Conservation (phyloP, 2,888 invertebrate species). For the Gnatocerus cornutus region DNA sequence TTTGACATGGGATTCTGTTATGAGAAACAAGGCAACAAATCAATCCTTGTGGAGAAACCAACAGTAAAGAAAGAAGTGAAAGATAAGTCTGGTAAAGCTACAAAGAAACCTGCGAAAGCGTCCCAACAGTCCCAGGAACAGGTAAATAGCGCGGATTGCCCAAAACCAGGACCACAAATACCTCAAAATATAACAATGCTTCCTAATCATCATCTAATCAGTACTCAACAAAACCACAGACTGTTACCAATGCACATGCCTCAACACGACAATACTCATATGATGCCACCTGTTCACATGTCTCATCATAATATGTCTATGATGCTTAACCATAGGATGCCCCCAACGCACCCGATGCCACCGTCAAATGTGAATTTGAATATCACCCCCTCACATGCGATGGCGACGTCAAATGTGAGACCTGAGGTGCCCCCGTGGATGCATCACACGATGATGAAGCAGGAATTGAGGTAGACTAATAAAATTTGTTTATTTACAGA, state of each 20-base stretch:
- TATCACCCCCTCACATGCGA: constrained; percentile 39
- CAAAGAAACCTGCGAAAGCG: constrained; percentile 49
- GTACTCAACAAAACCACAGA: constrained; percentile 54
- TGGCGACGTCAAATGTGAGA: constrained; percentile 41
- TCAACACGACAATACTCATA: constrained; percentile 57
- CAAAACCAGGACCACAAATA: constrained; percentile 36
- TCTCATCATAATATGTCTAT: constrained; percentile 51
- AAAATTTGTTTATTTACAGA: constrained; percentile 39
- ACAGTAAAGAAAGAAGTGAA: constrained; percentile 32
- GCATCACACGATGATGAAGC: constrained; percentile 50
- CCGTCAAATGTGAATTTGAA: constrained; percentile 46
- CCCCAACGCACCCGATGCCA: constrained; percentile 45
- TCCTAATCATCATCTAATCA: constrained; percentile 43
- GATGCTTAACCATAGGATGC: constrained; percentile 47
- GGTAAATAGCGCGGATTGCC: constrained; percentile 20
- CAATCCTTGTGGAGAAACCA: constrained; percentile 65
- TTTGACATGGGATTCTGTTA: constrained; percentile 70
- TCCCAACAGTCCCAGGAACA: constrained; percentile 16
- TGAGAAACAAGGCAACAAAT: constrained; percentile 67
- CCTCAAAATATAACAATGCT: constrained; percentile 42
- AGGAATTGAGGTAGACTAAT: constrained; percentile 40
- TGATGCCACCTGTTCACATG: constrained; percentile 52
- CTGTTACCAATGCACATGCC: constrained; percentile 55
- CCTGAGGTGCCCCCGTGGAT: constrained; percentile 52
- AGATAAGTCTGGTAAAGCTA: constrained; percentile 25